phyloP scores from a whole-genome alignment of 2,797 vertebrate species.

The Eulemur coronatus region DNA sequence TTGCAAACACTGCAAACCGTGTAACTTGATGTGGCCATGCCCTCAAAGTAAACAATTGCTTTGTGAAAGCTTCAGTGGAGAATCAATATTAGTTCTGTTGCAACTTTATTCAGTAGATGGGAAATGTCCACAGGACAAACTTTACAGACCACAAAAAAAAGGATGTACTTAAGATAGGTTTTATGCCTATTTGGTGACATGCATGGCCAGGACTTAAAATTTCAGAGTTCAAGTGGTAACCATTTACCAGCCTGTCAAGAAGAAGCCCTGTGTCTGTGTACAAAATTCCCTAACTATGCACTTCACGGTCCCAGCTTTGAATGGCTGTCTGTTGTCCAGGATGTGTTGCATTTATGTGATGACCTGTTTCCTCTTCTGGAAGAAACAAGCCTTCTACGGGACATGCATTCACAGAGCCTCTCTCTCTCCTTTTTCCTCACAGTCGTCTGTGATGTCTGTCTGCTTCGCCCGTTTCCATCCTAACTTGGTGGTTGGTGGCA shows the following conservation, averaged over 20 bases:
- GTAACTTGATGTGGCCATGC: neutral
- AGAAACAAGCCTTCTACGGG: neutral
- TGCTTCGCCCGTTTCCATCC: constrained; percentile 98
- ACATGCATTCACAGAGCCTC: neutral
- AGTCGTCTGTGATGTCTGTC: constrained; percentile 98
- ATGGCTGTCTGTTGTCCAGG: neutral
- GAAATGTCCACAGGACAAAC: constrained; percentile 7
- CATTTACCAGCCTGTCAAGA: neutral
- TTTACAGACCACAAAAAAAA: constrained; percentile 37
- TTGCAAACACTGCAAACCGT: neutral
- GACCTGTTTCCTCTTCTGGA: neutral
- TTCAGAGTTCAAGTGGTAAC: constrained; percentile 44
- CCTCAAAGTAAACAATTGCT: neutral
- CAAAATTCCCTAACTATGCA: neutral
- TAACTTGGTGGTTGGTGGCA: constrained; percentile 96
- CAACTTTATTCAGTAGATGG: neutral
- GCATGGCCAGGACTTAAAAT: constrained; percentile 19
- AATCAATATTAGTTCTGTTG: constrained; percentile 25
- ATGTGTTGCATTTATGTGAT: neutral
- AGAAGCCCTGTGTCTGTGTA: neutral
- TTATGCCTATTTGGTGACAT: constrained; percentile 47
- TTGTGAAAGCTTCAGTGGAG: neutral
- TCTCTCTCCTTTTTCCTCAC: constrained; percentile 56
- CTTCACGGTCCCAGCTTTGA: neutral
- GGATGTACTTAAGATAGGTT: constrained; percentile 45